Conservation (phyloP, 2,797 vertebrate species). For the Otus scops region DNA sequence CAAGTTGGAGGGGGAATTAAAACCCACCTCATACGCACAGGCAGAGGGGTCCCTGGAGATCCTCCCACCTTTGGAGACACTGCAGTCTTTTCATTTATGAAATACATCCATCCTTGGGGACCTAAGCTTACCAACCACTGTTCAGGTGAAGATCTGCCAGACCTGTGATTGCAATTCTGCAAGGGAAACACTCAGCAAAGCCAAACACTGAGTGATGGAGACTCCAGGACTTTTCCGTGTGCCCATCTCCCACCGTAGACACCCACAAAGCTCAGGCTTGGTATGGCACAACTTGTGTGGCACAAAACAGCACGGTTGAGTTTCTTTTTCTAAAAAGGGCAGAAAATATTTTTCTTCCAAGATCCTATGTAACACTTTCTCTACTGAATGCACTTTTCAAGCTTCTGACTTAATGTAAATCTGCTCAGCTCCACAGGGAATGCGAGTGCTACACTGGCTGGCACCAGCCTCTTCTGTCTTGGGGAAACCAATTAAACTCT, state of each 20-base stretch:
- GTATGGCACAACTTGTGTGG: not conserved
- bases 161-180: not conserved
- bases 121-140: not conserved
- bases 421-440: not conserved
- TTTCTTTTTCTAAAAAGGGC: not conserved
- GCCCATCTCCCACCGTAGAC: not conserved
- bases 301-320: not conserved
- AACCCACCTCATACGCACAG: not conserved
- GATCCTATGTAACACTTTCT: not conserved
- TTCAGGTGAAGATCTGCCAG: constrained; percentile 8
- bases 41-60: not conserved
- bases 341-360: not conserved
- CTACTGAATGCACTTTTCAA: not conserved
- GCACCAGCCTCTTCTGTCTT: not conserved
- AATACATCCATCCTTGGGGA: not conserved
- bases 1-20: not conserved
- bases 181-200: not conserved
- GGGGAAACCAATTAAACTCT: not conserved
- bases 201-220: not conserved
- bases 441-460: accelerated
- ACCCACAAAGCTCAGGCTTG: not conserved
- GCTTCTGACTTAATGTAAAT: not conserved
- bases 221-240: not conserved
- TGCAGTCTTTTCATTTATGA: not conserved
- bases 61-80: not conserved